phyloP scores from a whole-genome alignment of 2,113 vertebrate genomes.

The Xenopus laevis region DNA sequence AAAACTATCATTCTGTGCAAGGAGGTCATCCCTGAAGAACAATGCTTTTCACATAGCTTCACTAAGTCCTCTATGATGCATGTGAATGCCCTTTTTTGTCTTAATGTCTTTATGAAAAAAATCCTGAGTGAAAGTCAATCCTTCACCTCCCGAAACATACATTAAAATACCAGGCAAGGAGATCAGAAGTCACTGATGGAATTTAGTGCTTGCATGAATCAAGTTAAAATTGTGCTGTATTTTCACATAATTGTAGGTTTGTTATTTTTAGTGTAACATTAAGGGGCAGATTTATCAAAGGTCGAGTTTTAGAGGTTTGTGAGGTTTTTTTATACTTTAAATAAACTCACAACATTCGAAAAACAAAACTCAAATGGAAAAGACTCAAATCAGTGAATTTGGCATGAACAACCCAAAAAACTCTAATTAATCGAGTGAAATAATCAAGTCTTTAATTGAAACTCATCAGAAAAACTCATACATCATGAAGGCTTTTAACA shows the following conservation, averaged over 20 bases:
- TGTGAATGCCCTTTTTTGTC: constrained; percentile 43
- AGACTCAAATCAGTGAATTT: too few species aligned
- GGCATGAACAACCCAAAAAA: too few species aligned
- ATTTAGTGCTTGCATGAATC: constrained; percentile 16
- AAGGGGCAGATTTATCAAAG: too few species aligned
- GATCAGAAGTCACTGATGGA: constrained; percentile 31
- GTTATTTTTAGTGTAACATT: background rate
- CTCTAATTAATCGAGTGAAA: too few species aligned
- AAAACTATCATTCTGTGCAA: constrained; percentile 62
- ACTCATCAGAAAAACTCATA: too few species aligned
- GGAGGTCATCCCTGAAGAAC: constrained; percentile 63
- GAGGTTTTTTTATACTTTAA: background rate
- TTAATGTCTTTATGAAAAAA: constrained; percentile 48
- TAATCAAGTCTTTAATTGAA: too few species aligned
- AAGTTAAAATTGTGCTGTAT: background rate
- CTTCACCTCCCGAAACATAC: constrained; percentile 42
- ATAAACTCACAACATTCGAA: too few species aligned
- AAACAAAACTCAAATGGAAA: too few species aligned
- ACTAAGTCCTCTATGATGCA: constrained; percentile 48
- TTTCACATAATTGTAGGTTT: background rate
- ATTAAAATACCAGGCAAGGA: constrained; percentile 10
- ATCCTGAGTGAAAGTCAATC: constrained; percentile 31
- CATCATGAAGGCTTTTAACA: too few species aligned
- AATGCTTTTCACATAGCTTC: constrained; percentile 50
- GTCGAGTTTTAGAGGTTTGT: too few species aligned